These are phyloP conservation scores for Setipinna tenuifilis DNA, from an alignment of 2,797 vertebrate species.

Conservation along the genomic window DNA sequence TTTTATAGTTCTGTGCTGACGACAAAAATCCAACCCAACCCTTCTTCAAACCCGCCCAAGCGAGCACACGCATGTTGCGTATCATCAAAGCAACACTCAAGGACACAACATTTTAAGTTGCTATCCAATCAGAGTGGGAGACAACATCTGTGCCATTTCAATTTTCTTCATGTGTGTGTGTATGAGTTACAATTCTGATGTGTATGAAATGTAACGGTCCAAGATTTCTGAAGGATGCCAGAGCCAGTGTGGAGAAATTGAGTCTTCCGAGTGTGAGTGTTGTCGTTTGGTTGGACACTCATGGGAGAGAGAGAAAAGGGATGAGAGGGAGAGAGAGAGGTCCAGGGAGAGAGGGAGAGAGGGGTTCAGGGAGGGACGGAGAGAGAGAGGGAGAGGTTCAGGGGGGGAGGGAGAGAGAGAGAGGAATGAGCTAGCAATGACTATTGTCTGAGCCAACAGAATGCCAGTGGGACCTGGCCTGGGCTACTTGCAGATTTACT, in stretches of 20 bases:
- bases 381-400: conserved; percentile 57
- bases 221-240: background rate
- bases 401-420: conserved; percentile 32
- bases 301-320: background rate
- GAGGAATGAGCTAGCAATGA: conserved; percentile 65
- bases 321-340: too few species aligned
- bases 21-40: too few species aligned
- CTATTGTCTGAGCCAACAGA: conserved; percentile 37
- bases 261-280: background rate
- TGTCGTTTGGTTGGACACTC: background rate
- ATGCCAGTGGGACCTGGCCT: conserved; percentile 61
- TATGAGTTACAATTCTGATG: background rate
- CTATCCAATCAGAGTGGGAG: too few species aligned
- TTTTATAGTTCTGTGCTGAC: too few species aligned
- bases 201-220: background rate
- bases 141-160: too few species aligned
- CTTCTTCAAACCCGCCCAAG: too few species aligned
- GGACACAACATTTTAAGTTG: background rate
- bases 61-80: too few species aligned
- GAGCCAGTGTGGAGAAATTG: background rate
- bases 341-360: too few species aligned
- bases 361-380: background rate
- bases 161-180: too few species aligned
- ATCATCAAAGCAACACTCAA: too few species aligned
- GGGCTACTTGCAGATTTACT: conserved; percentile 71